Evolutionary conservation across 2,797 vertebrate species (phyloP).

Genomic region (Peromyscus melanophrys): DNA sequence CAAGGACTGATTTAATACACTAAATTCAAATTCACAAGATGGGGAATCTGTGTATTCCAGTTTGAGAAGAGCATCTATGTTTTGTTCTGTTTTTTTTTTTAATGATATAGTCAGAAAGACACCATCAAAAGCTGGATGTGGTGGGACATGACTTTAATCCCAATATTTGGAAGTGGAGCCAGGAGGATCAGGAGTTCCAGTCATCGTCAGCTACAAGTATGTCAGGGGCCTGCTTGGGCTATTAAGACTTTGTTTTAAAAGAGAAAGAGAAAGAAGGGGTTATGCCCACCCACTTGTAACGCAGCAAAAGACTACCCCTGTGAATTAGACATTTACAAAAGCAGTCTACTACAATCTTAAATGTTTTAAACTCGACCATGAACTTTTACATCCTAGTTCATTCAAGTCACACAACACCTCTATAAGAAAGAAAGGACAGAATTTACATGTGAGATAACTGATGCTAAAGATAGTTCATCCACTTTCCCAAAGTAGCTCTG

Average conservation of each 20-base stretch:
- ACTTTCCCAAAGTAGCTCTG: neutral
- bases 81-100: neutral
- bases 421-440: neutral
- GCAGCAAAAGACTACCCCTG: neutral
- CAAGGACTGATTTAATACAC: neutral
- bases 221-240: neutral
- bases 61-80: neutral
- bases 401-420: neutral
- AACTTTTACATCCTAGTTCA: neutral
- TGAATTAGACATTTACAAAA: neutral
- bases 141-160: neutral
- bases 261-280: neutral
- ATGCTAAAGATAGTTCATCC: neutral
- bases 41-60: neutral
- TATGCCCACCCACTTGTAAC: neutral
- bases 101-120: neutral
- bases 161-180: neutral
- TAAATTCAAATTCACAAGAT: slow-evolving; percentile 38
- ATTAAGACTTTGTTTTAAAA: no score
- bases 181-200: neutral
- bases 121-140: neutral
- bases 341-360: neutral
- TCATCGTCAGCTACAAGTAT: neutral
- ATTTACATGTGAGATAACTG: neutral
- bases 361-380: neutral